Percentiles rank a stretch among this genome's conserved stretches.
These are phyloP conservation scores for Campaea margaritaria DNA, from an alignment of 2,888 invertebrate genomes.

Conservation along the genomic window DNA sequence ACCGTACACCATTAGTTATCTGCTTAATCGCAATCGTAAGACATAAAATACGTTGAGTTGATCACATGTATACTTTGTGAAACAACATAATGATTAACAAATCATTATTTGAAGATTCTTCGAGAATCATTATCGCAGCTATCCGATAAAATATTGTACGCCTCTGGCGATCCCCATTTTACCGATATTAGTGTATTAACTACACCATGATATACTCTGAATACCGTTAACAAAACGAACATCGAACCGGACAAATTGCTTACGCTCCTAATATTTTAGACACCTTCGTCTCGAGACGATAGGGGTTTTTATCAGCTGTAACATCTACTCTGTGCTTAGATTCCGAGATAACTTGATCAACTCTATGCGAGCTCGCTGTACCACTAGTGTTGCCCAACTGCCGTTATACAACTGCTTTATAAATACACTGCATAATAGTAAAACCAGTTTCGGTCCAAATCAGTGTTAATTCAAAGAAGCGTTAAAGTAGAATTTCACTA, in stretches of 20 bases:
- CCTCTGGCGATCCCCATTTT: slow-evolving; percentile 50
- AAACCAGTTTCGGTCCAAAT: slow-evolving; percentile 34
- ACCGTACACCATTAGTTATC: slow-evolving; percentile 6
- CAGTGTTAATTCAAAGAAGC: slow-evolving; percentile 50
- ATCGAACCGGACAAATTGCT: slow-evolving; percentile 83
- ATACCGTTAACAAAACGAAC: slow-evolving; percentile 77
- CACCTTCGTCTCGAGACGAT: slow-evolving; percentile 74
- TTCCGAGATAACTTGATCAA: slow-evolving; percentile 77
- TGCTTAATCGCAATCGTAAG: slow-evolving; percentile 18
- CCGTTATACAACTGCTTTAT: slow-evolving; percentile 50
- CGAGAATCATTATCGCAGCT: slow-evolving; percentile 41
- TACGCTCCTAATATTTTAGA: slow-evolving; percentile 81
- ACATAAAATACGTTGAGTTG: slow-evolving; percentile 21
- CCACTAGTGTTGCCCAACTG: slow-evolving; percentile 53
- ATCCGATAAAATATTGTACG: slow-evolving; percentile 48
- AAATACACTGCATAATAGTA: slow-evolving; percentile 45
- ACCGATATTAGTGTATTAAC: slow-evolving; percentile 55
- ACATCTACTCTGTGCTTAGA: slow-evolving; percentile 76
- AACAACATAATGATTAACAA: slow-evolving; percentile 38
- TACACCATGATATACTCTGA: slow-evolving; percentile 44
- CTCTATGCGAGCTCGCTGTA: slow-evolving; percentile 55
- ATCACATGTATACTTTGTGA: slow-evolving; percentile 12
- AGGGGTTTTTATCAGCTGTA: slow-evolving; percentile 68
- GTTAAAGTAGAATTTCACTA: slow-evolving; percentile 47
- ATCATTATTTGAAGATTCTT: slow-evolving; percentile 40